phyloP scores from a whole-genome alignment of 1,140 invertebrate species.

The Adelges cooleyi region DNA sequence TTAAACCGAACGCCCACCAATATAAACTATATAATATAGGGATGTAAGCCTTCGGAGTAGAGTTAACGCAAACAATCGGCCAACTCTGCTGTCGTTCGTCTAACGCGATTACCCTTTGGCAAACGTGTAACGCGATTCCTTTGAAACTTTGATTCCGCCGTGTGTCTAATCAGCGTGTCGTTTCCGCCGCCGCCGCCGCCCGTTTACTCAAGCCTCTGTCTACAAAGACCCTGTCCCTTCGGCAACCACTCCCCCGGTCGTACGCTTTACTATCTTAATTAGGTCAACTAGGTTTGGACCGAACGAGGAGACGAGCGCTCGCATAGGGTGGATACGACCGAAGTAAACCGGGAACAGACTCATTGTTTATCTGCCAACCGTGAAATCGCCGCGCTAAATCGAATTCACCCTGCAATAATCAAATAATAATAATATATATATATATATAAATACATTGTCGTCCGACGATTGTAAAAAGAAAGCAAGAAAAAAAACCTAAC shows the following conservation, averaged over 20 bases:
- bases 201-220: too few species aligned
- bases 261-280: neutral
- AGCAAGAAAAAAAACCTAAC: neutral
- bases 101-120: too few species aligned
- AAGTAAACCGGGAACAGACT: neutral
- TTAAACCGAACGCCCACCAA: too few species aligned
- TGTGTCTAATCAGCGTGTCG: neutral
- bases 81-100: too few species aligned
- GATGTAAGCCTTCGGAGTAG: too few species aligned
- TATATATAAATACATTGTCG: too few species aligned
- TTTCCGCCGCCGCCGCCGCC: neutral
- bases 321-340: neutral
- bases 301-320: neutral
- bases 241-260: neutral
- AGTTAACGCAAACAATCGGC: too few species aligned
- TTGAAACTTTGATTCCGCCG: neutral
- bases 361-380: conserved; percentile 24
- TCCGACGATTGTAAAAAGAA: conserved; percentile 21
- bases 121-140: neutral
- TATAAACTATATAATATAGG: too few species aligned
- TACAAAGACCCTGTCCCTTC: too few species aligned
- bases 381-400: conserved; percentile 21
- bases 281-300: neutral
- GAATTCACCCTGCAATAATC: conserved; percentile 17
- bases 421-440: too few species aligned